Conservation (phyloP, 1,140 invertebrate species). For the Nylanderia fulva region DNA sequence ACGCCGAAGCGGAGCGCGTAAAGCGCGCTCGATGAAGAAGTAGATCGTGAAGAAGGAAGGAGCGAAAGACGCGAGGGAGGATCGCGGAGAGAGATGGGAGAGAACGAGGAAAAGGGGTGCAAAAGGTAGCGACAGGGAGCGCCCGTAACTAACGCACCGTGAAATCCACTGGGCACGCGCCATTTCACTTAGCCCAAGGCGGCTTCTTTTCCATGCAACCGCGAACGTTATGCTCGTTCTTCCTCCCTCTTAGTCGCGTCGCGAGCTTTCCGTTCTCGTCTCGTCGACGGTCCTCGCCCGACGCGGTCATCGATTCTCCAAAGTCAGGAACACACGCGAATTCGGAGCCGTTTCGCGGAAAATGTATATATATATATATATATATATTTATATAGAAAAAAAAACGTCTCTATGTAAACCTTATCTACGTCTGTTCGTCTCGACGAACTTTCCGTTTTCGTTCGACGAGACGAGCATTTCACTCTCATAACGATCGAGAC, state of each 20-base stretch:
- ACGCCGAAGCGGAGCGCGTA: constrained; percentile 21
- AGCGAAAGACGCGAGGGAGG: constrained; percentile 34
- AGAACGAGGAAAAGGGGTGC: constrained; percentile 31
- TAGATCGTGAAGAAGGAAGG: constrained; percentile 62
- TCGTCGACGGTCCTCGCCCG: constrained; percentile 66
- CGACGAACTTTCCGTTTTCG: not conserved
- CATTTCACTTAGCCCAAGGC: constrained; percentile 78
- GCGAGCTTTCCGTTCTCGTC: not conserved
- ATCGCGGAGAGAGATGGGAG: not conserved
- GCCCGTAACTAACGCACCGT: constrained; percentile 77
- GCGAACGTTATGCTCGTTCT: constrained; percentile 3
- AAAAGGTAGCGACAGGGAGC: constrained; percentile 68
- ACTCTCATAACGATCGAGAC: not conserved
- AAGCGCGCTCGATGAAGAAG: constrained; percentile 58
- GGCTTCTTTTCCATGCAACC: constrained; percentile 69
- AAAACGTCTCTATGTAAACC: not conserved
- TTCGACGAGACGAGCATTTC: not conserved
- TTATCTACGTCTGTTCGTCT: not conserved
- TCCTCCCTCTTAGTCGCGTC: constrained; percentile 13
- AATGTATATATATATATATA: no score
- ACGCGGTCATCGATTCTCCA: constrained; percentile 73
- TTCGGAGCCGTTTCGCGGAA: constrained; percentile 23
- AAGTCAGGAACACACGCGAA: constrained; percentile 33
- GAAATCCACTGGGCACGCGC: constrained; percentile 78
- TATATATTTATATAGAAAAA: no score